These are phyloP conservation scores for Alsophila aescularia DNA, from an alignment of 2,888 invertebrate species.

Conservation along the genomic window DNA sequence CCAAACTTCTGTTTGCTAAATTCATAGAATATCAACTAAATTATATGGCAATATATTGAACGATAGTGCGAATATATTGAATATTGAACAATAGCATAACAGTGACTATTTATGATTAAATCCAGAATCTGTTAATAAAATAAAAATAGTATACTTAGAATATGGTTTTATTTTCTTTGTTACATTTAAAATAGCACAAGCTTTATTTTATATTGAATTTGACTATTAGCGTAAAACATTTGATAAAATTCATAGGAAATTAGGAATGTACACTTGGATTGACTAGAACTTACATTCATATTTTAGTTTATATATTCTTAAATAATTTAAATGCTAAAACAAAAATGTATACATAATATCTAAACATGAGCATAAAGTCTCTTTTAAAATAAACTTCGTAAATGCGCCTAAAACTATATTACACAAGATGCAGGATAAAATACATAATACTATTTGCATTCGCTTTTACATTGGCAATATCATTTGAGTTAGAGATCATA, in stretches of 20 bases:
- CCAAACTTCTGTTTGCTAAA: too few relatives aligned
- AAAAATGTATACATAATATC: constrained; percentile 22
- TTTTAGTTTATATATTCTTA: constrained; percentile 7
- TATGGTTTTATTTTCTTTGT: constrained; percentile 28
- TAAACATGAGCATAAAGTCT: constrained; percentile 31
- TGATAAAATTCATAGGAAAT: constrained; percentile 28
- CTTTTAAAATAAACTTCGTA: constrained; percentile 10
- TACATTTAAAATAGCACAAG: constrained; percentile 21
- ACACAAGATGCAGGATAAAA: constrained; percentile 9
- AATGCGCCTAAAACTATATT: constrained; percentile 19
- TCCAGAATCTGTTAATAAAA: constrained; percentile 12
- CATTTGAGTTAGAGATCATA: constrained; percentile 31
- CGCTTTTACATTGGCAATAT: constrained; percentile 30
- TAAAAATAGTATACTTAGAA: constrained; percentile 27
- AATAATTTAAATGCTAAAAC: constrained; percentile 13
- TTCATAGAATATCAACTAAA: background rate
- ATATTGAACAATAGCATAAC: background rate
- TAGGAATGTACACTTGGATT: constrained; percentile 43
- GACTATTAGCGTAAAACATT: constrained; percentile 6
- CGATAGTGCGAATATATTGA: background rate
- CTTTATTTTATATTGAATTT: constrained; percentile 11
- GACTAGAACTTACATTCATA: constrained; percentile 46
- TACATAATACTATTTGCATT: constrained; percentile 26
- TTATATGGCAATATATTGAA: background rate
- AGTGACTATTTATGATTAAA: background rate